Conservation (phyloP, 2,888 invertebrate genomes). For the Tigriopus californicus region DNA sequence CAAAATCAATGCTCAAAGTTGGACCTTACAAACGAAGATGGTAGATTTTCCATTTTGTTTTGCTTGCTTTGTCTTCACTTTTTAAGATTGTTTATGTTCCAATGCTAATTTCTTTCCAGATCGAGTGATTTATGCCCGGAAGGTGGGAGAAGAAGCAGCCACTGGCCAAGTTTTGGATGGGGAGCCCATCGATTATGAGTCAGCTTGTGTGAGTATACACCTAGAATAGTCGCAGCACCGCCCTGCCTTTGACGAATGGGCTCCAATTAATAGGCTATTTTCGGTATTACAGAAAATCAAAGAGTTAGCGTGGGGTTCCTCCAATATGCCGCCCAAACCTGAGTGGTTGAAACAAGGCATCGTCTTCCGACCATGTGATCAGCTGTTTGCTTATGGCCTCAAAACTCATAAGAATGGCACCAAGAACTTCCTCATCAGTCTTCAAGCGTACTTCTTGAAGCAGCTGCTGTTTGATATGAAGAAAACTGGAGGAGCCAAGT, state of each 20-base stretch:
- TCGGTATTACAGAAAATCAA: neutral
- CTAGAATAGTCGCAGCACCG: too few species aligned
- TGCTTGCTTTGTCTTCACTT: too few species aligned
- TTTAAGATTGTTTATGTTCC: too few species aligned
- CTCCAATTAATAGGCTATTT: neutral
- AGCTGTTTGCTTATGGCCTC: constrained; percentile 4
- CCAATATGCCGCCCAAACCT: neutral
- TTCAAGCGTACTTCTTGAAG: constrained; percentile 7
- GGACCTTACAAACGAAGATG: too few species aligned
- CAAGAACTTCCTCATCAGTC: constrained; percentile 6
- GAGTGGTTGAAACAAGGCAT: constrained; percentile 3
- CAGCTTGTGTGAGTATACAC: neutral
- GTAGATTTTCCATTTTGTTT: too few species aligned
- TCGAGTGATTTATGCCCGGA: neutral
- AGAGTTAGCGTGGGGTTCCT: neutral
- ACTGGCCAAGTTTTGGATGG: neutral
- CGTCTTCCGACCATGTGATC: neutral
- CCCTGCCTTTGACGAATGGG: neutral
- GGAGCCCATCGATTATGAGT: neutral
- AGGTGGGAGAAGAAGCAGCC: neutral
- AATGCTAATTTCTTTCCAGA: neutral
- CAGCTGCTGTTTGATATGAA: constrained; percentile 9
- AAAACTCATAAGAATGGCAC: constrained; percentile 1
- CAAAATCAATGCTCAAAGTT: too few species aligned
- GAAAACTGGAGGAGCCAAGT: neutral